Conservation (phyloP, 35 echinoderm and acorn worm species). For the Ophioderma brevispina region DNA sequence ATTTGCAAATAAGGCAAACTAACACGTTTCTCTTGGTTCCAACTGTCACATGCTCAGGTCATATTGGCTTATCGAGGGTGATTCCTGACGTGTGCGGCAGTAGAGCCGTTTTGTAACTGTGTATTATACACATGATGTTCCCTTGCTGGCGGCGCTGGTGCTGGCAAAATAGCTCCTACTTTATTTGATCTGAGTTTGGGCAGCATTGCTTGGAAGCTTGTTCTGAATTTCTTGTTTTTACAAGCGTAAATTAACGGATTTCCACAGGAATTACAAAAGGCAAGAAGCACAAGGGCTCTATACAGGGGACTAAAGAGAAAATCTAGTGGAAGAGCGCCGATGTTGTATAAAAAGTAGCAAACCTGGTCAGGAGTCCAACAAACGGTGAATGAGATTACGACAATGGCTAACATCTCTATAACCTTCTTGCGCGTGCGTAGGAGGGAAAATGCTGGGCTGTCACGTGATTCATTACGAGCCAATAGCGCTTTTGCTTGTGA, state of each 20-base stretch:
- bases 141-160: background rate
- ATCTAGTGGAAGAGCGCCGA: background rate
- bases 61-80: too few species aligned
- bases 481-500: conserved; percentile 10
- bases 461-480: background rate
- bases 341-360: conserved; percentile 47
- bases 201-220: background rate
- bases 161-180: background rate
- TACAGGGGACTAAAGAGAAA: conserved; percentile 40
- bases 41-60: too few species aligned
- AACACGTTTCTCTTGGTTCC: too few species aligned
- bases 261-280: conserved; percentile 72
- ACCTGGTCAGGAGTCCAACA: conserved; percentile 83
- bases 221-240: conserved; percentile 49
- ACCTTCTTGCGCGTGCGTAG: conserved; percentile 7
- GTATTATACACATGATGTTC: background rate
- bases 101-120: background rate
- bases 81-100: too few species aligned
- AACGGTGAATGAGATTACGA: conserved; percentile 69
- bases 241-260: conserved; percentile 83
- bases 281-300: conserved; percentile 44
- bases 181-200: background rate
- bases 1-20: too few species aligned
- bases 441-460: conserved; percentile 11
- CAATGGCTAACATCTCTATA: conserved; percentile 58